A percentile compares a stretch with the other conserved stretches of the same genome.
Conservation (phyloP, 2,888 invertebrate species). For the Andrena camellia region DNA sequence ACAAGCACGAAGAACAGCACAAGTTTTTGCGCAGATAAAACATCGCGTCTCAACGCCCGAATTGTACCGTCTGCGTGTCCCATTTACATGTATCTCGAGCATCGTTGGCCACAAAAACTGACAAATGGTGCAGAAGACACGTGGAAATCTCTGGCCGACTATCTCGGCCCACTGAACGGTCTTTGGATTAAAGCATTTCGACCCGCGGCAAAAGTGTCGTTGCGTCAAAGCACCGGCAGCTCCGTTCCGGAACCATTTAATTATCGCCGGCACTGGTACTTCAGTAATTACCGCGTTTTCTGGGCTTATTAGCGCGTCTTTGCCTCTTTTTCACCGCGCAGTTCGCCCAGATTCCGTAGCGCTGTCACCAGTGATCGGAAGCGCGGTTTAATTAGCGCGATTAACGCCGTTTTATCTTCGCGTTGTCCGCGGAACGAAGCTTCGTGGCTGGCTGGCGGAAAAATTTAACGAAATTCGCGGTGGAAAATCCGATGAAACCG, state of each 20-base stretch:
- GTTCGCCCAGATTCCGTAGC: background rate
- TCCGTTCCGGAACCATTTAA: background rate
- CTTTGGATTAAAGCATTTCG: background rate
- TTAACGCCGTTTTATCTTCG: background rate
- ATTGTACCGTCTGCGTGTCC: slow-evolving; percentile 34
- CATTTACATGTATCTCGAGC: slow-evolving; percentile 33
- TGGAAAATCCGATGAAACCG: too few species aligned
- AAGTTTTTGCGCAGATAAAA: slow-evolving; percentile 26
- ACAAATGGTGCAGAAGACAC: slow-evolving; percentile 27
- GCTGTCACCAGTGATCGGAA: background rate
- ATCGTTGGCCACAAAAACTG: slow-evolving; percentile 31
- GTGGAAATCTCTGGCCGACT: background rate
- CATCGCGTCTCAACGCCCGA: background rate
- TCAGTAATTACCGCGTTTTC: slow-evolving; percentile 32
- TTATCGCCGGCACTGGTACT: slow-evolving; percentile 4
- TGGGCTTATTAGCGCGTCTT: slow-evolving; percentile 3
- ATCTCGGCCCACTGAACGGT: too few species aligned
- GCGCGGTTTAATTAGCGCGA: slow-evolving; percentile 2
- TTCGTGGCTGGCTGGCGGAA: too few species aligned
- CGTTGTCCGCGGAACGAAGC: background rate
- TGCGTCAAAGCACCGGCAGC: background rate
- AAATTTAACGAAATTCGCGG: too few species aligned
- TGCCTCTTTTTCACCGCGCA: too few species aligned
- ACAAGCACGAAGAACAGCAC: too few species aligned
- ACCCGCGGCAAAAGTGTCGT: background rate